A percentile compares a stretch with the other conserved stretches of the same genome.
Conservation (phyloP, 2,888 invertebrate species). For the Xanthostigma xanthostigma region DNA sequence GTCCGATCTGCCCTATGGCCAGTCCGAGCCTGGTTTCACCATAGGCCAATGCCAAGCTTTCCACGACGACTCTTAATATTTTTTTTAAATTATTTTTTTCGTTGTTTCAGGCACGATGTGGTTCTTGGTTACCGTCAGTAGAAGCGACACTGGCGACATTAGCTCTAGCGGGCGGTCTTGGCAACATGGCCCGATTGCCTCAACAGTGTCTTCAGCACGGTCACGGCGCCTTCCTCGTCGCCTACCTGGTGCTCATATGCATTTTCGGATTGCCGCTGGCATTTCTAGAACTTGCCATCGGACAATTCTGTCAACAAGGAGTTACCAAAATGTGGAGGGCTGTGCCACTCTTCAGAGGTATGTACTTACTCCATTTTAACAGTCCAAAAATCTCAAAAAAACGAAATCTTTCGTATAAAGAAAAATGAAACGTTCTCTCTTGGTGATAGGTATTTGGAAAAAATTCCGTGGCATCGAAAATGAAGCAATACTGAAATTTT, state of each 20-base stretch:
- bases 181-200: conserved; percentile 42
- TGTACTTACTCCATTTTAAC: conserved; percentile 8
- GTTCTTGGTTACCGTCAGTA: conserved; percentile 26
- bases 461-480: too few species aligned
- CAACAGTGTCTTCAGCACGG: conserved; percentile 40
- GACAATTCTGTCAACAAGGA: conserved; percentile 49
- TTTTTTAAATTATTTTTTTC: conserved; percentile 7
- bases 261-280: conserved; percentile 39
- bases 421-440: too few species aligned
- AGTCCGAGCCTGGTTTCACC: too few species aligned
- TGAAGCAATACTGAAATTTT: too few species aligned
- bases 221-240: conserved; percentile 38
- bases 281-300: conserved; percentile 44
- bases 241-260: conserved; percentile 32
- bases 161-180: conserved; percentile 38
- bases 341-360: conserved; percentile 50
- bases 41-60: too few species aligned
- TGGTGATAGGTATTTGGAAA: too few species aligned
- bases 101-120: conserved; percentile 24
- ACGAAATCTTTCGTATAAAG: too few species aligned
- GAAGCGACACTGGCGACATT: conserved; percentile 35
- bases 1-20: too few species aligned
- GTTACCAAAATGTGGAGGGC: conserved; percentile 48
- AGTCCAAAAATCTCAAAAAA: neutral
- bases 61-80: neutral